These are phyloP conservation scores for Siderastrea siderea DNA, from an alignment of 92 coral and sea anemone species.

Conservation along the genomic window DNA sequence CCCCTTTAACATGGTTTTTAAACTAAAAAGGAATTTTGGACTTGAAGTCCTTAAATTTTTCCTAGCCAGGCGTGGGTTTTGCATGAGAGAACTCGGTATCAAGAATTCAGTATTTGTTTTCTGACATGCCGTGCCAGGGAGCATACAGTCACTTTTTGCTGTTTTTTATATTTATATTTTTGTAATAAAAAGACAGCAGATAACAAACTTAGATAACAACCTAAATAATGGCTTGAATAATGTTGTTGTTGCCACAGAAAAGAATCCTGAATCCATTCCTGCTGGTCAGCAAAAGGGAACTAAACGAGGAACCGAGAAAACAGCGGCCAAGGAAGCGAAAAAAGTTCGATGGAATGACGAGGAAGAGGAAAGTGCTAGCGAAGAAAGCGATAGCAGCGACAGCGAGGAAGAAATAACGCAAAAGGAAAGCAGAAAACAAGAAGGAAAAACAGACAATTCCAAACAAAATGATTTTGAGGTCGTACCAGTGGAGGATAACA, in stretches of 20 bases:
- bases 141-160: too few relatives aligned
- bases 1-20: background rate
- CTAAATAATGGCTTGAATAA: background rate
- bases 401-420: conserved; percentile 86
- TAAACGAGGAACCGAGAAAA: conserved; percentile 9
- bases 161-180: too few relatives aligned
- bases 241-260: background rate
- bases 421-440: conserved; percentile 21
- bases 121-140: too few relatives aligned
- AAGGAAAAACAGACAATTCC: conserved; percentile 31
- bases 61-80: too few relatives aligned
- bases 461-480: conserved; percentile 85
- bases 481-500: conserved; percentile 77
- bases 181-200: too few relatives aligned
- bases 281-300: conserved; percentile 4
- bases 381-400: conserved; percentile 76
- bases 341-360: conserved; percentile 36
- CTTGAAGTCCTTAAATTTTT: background rate
- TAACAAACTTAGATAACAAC: too few relatives aligned
- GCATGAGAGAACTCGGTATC: too few relatives aligned
- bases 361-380: conserved; percentile 39
- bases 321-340: background rate
- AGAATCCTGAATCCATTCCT: conserved; percentile 1
- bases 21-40: background rate
- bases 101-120: too few relatives aligned